Evolutionary conservation across 2,113 vertebrate genomes (phyloP), one percentile per base, ranked within the genome.

Genomic region (Odontophorus gujanensis): DNA sequence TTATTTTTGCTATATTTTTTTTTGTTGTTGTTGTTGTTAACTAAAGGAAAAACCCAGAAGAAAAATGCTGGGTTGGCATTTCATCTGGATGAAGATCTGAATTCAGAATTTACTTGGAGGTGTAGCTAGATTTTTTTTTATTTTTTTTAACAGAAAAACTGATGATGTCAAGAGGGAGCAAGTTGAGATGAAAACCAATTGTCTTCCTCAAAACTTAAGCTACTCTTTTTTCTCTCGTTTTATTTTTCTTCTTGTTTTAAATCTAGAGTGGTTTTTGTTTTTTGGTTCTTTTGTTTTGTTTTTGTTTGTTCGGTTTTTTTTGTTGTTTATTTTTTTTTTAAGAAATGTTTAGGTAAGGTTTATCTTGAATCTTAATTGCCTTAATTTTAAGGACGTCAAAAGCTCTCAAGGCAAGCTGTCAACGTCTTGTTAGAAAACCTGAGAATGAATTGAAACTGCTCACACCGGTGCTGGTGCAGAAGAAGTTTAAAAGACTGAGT

Each of bases 281-380:
- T 98, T 97, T 86, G 96, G 85, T 96, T n/a, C 51, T 32, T 32
- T 93, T 73, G 57, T 83, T 55, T 97, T 97, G 25, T 62, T 38
- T 62, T 62, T 58, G 55, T 62, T 26, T 26, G 16, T 40, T 40
- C 40, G 12, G 28, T 93, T 73, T 53, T 83, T 55, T 38, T 30
- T 57, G 15, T 57, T 26, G 96, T 96, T 92, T 26, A 97, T 98
- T 98, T 97, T 98, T 98, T 99, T 95, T 98, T 97, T 93, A 98
- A 98, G 97, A 98, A 98, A 98, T 98, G 98, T 98, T 98, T 98
- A 98, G 98, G 97, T 98, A 98, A 98, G 98, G 98, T 98, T 98
- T 98, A 98, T 99, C 98, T 98, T 98, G 98, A 99, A 99, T 99
- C 98, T 99, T 99, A 98, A 99, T 99, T 99, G 99, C 99, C 99